These are phyloP conservation scores for Homarus gammarus DNA, from an alignment of 2,888 invertebrate species.

Conservation along the genomic window DNA sequence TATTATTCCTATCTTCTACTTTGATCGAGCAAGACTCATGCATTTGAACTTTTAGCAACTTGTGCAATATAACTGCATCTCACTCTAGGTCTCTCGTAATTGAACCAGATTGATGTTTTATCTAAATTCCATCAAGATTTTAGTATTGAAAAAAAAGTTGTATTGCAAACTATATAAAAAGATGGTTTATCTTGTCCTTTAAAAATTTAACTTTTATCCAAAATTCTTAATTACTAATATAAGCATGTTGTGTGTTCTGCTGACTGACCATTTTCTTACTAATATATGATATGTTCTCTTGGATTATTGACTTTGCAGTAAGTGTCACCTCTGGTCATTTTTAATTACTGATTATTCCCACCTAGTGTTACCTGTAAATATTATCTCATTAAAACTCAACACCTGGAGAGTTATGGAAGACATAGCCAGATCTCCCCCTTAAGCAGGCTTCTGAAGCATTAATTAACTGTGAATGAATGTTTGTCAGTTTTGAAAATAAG, in stretches of 20 bases:
- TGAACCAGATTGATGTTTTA: neutral
- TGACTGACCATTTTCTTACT: neutral
- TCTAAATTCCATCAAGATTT: neutral
- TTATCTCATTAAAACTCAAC: no score
- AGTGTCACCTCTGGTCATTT: neutral
- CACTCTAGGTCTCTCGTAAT: neutral
- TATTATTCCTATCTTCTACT: neutral
- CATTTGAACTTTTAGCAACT: neutral
- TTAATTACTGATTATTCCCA: neutral
- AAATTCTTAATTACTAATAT: neutral
- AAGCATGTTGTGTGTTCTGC: neutral
- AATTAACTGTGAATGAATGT: no score
- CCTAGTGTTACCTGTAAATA: neutral
- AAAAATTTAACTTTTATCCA: neutral
- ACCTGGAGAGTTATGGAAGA: neutral
- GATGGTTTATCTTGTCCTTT: neutral
- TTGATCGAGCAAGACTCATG: constrained; percentile 7
- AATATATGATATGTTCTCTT: neutral
- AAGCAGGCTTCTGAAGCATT: no score
- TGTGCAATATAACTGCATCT: neutral
- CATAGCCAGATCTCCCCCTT: no score
- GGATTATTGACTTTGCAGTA: neutral
- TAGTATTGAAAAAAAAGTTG: neutral
- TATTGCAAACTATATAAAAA: no score
- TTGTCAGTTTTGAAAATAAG: no score